Percentiles rank a stretch among this genome's conserved stretches.
Conservation (phyloP, 2,888 invertebrate genomes). For the Lathronympha strigana region DNA sequence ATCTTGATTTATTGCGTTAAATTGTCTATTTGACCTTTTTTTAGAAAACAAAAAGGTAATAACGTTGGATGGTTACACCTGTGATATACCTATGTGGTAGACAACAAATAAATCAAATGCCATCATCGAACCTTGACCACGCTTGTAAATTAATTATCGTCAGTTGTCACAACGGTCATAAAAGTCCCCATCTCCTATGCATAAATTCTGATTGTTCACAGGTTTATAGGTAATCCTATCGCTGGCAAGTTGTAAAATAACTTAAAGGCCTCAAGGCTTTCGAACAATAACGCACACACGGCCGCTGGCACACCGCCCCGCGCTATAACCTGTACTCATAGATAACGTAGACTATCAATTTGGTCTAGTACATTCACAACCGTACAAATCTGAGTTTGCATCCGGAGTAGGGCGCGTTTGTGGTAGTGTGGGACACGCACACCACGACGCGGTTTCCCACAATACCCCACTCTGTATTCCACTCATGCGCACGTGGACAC, state of each 20-base stretch:
- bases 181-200: constrained; percentile 62
- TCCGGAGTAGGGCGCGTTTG: constrained; percentile 76
- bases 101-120: constrained; percentile 48
- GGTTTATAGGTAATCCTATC: constrained; percentile 74
- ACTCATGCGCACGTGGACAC: constrained; percentile 51
- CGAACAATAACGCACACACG: constrained; percentile 56
- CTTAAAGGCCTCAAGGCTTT: constrained; percentile 67
- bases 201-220: constrained; percentile 72
- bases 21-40: constrained; percentile 7
- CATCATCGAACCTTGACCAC: constrained; percentile 66
- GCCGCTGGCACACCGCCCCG: constrained; percentile 55
- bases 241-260: constrained; percentile 72
- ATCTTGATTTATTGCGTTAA: constrained; percentile 1
- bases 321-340: constrained; percentile 53
- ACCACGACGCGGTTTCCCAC: constrained; percentile 62
- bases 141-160: constrained; percentile 68
- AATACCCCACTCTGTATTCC: constrained; percentile 56
- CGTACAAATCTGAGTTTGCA: constrained; percentile 77
- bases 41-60: constrained; percentile 8
- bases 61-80: neutral
- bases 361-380: constrained; percentile 76
- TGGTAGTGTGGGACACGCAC: constrained; percentile 62
- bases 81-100: neutral
- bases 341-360: constrained; percentile 76
- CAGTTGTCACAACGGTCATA: constrained; percentile 60